These are phyloP conservation scores for Acanthopleura granulata DNA, from an alignment of 2,888 invertebrate species.

Conservation along the genomic window DNA sequence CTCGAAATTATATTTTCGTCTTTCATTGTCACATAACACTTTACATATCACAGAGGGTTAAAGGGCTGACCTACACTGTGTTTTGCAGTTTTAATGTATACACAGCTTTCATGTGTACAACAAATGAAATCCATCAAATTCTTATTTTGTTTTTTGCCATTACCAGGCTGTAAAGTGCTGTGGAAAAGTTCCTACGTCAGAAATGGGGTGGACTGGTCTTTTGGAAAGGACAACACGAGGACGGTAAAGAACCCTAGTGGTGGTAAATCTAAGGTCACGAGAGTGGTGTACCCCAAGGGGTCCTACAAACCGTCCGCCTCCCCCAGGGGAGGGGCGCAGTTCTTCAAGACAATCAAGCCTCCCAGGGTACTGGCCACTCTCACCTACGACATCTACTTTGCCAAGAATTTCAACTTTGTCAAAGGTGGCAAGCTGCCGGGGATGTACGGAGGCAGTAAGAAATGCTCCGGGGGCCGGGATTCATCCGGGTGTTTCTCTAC, in stretches of 20 bases:
- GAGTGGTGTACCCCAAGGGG: slow-evolving; percentile 37
- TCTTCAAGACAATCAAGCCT: slow-evolving; percentile 36
- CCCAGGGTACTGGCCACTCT: slow-evolving; percentile 28
- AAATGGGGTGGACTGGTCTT: slow-evolving; percentile 7
- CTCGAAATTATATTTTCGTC: too few species aligned
- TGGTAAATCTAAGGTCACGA: slow-evolving; percentile 33
- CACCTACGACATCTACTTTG: slow-evolving; percentile 38
- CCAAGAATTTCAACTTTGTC: slow-evolving; percentile 34
- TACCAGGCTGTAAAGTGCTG: neutral
- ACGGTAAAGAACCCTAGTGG: slow-evolving; percentile 36
- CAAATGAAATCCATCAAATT: too few species aligned
- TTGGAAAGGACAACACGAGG: slow-evolving; percentile 31
- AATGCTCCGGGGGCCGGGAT: slow-evolving; percentile 44
- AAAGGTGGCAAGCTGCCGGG: slow-evolving; percentile 52
- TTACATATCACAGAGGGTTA: too few species aligned
- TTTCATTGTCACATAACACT: too few species aligned
- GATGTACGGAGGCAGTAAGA: slow-evolving; percentile 37
- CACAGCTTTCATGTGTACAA: too few species aligned
- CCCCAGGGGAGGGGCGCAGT: slow-evolving; percentile 39
- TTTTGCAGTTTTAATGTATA: too few species aligned
- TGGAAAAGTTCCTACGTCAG: neutral
- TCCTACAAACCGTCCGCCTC: slow-evolving; percentile 23
- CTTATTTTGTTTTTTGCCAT: too few species aligned
- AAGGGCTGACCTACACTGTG: too few species aligned
- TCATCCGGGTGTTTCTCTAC: slow-evolving; percentile 48